phyloP scores from a whole-genome alignment of 2,888 invertebrate genomes.

The Ennomos erosarius region DNA sequence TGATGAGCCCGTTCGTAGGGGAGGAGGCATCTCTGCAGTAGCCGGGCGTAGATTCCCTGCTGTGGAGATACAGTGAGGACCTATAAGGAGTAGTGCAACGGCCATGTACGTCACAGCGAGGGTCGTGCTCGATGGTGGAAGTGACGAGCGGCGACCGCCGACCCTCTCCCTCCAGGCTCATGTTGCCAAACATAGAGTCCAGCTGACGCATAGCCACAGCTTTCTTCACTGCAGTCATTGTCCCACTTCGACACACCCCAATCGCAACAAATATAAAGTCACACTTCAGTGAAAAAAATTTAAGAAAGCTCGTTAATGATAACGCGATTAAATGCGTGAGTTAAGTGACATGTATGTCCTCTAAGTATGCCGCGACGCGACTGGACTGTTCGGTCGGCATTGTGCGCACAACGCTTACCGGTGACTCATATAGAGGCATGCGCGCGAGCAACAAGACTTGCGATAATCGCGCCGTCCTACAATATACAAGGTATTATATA shows the following conservation, averaged over 20 bases:
- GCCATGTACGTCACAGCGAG: constrained; percentile 90
- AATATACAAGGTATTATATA: constrained; percentile 64
- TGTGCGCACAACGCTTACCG: constrained; percentile 78
- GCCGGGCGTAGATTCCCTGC: constrained; percentile 82
- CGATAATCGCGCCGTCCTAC: constrained; percentile 75
- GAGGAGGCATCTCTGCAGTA: constrained; percentile 84
- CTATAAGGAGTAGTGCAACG: constrained; percentile 75
- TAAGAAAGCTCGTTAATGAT: constrained; percentile 52
- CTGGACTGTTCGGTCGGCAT: constrained; percentile 78
- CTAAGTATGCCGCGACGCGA: constrained; percentile 81
- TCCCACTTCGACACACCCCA: constrained; percentile 51
- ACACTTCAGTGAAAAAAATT: constrained; percentile 50
- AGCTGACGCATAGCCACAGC: constrained; percentile 89
- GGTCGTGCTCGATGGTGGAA: constrained; percentile 84
- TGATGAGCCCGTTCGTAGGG: constrained; percentile 76
- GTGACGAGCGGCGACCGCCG: constrained; percentile 74
- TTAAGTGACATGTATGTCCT: constrained; percentile 79
- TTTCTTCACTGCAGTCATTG: constrained; percentile 85
- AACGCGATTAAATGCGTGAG: constrained; percentile 56
- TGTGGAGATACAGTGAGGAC: constrained; percentile 77
- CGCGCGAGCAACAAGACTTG: constrained; percentile 75
- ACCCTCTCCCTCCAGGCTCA: constrained; percentile 84
- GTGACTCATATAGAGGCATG: constrained; percentile 77
- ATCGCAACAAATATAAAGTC: constrained; percentile 52
- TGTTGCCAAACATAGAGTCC: constrained; percentile 89